Base-by-base conservation (phyloP, 2,888 invertebrate species). In the Drosophila koepferae region DNA sequence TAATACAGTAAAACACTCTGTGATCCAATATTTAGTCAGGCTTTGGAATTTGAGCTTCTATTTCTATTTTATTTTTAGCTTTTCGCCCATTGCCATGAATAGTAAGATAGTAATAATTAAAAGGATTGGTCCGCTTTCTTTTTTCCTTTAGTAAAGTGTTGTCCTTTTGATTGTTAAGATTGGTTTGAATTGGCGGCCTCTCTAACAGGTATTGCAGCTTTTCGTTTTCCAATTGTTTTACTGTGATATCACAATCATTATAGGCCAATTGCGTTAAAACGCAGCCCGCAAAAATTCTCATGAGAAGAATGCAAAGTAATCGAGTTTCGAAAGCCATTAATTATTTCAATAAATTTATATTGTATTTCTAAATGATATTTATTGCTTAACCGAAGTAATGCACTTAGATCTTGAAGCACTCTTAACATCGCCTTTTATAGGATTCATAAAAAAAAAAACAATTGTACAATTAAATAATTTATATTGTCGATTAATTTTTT, bases 241-340 rank as follows among this genome's bases (percentile, higher is more conserved):
- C 12, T 34, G 34, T 18, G 1, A 34, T 18, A 18, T 18, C 34
- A 10, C 28, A 7, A 9, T 3, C 28, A 31, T 58, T 44, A n/a
- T 3, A 38, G 36, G 5, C 16, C 0, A 60, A 14, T 44, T 89
- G 88, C 4, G 91, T 81, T 58, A 91, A 63, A 20, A 74, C 72
- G 62, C 89, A 90, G 8, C 90, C 91, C 51, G 86, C 66, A 36
- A 85, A 70, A 36, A 91, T 40, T 14, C 91, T 91, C 28, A 80
- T 55, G 49, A 87, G 72, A 5, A 91, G 69, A 9, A 82, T 80
- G 14, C 79, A 72, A 12, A 90, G 31, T 5, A 77, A 51, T 3
- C 72, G 80, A 23, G 48, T 48, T 20, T 53, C 72, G 5, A 28
- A 14, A 38, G 18, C 34, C 34, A 34, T 44, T 20, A 2, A 18